These are phyloP conservation scores for Coryphaenoides rupestris DNA, from an alignment of 2,113 vertebrate genomes.

Conservation along the genomic window DNA sequence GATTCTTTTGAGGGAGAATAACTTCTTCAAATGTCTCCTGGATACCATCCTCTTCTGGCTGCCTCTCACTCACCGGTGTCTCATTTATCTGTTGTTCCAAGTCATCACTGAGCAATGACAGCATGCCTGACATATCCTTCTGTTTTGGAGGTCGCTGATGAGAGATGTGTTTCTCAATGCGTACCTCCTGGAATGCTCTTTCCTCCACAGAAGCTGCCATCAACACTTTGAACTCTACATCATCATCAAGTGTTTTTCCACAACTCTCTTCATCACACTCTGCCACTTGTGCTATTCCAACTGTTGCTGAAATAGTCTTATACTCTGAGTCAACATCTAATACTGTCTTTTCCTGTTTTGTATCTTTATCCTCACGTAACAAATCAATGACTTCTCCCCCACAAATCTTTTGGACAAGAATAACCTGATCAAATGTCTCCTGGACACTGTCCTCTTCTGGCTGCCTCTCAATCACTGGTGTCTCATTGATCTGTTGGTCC, in stretches of 20 bases:
- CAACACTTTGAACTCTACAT: conserved; percentile 64
- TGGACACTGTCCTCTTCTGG: conserved; percentile 37
- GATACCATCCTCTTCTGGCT: conserved; percentile 35
- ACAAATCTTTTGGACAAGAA: conserved; percentile 41
- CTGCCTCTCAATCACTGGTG: conserved; percentile 13
- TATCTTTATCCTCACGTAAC: conserved; percentile 10
- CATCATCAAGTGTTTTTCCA: conserved; percentile 36
- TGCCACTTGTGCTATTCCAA: not conserved
- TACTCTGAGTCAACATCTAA: not conserved
- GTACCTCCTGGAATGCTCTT: conserved; percentile 58
- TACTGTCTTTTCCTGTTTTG: conserved; percentile 3
- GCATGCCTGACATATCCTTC: conserved; percentile 55
- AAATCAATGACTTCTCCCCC: conserved; percentile 38
- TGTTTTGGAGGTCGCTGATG: conserved; percentile 24
- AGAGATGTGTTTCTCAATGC: conserved; percentile 44
- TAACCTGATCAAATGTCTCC: conserved; percentile 56
- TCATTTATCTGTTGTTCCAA: conserved; percentile 48
- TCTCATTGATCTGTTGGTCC: conserved; percentile 43
- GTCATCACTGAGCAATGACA: conserved; percentile 68
- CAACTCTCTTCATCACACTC: not conserved
- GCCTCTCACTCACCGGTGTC: conserved; percentile 22
- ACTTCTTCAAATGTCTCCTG: conserved; percentile 57
- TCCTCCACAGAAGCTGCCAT: conserved; percentile 58
- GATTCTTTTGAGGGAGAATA: conserved; percentile 42
- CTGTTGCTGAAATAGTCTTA: not conserved